Evolutionary conservation across 2,113 vertebrate genomes (phyloP).

Genomic region (Shinisaurus crocodilurus): DNA sequence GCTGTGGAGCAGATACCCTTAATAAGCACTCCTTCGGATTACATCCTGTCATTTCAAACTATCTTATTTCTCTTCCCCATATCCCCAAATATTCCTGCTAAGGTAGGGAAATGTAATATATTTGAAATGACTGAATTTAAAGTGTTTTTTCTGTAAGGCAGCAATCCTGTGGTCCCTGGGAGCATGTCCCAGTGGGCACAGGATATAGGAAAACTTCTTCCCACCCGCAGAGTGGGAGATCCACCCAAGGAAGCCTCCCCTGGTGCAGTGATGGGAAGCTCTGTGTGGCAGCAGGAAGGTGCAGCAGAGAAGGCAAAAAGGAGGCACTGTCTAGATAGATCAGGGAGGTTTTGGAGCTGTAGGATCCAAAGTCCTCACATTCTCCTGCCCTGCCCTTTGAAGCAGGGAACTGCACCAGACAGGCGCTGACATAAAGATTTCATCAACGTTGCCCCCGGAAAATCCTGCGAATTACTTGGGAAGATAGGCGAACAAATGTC

Average conservation of each 20-base stretch:
- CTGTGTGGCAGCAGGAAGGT: no score
- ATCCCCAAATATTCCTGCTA: not conserved
- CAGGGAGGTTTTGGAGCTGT: not conserved
- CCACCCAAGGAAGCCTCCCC: no score
- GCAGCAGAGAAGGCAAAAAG: not conserved
- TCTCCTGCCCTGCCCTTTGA: no score
- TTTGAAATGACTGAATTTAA: not conserved
- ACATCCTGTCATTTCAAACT: not conserved
- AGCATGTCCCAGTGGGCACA: not conserved
- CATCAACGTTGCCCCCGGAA: no score
- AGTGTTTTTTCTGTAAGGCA: not conserved
- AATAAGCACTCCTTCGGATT: not conserved
- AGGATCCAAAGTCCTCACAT: not conserved
- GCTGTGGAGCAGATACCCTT: not conserved
- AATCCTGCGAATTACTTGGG: no score
- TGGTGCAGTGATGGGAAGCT: no score
- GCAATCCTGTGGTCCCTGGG: not conserved
- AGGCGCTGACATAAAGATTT: no score
- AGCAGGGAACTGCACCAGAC: no score
- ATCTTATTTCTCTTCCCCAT: not conserved
- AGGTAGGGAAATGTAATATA: not conserved
- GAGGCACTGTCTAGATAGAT: not conserved
- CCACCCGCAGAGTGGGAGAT: not conserved
- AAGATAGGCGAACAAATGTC: no score
- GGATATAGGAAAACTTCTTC: not conserved